Base-by-base conservation (phyloP, 1,140 invertebrate genomes). In the Nephila pilipes region DNA sequence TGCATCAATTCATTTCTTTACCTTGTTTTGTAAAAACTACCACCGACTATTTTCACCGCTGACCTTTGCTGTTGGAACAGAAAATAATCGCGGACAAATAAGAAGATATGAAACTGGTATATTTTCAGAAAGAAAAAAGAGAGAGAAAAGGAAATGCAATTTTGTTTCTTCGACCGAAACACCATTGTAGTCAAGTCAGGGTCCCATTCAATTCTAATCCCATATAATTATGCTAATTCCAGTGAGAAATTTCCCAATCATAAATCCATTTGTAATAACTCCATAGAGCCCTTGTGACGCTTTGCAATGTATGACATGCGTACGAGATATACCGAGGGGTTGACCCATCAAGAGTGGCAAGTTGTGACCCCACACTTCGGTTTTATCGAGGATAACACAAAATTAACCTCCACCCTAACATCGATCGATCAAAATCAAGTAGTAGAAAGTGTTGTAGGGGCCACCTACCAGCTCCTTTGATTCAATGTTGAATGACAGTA, bases 371-470 rank as follows among this genome's bases (percentile, higher is more conserved):
- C 60, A 36, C 58, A 63, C 16, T 87, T 87, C 29, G 58, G 85
- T 46, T 63, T 46, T 87, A 87, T 89, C 65, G 46, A 54, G 87
- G 38, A 89, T 89, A 89, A 79, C 65, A 79, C 87, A 89, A 89
- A 89, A 89, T 89, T 89, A 89, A 89, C 87, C 87, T 89, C 87
- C 65, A 89, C 87, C 87, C 65, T n/a, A n/a, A 38, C 25, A 18
- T 14, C 29, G 87, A 89, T 89, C 87, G 87, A 89, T 89, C 87
- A 89, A 89, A 75, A 89, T 89, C 87, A 89, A 89, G 69, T 89
- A 46, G 60, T 65, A 38, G 85, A 87, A 87, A 36, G 85, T 87
- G 85, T 87, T 87, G 85, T 65, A 38, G 58, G 58, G 85, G 85
- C 85, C 85, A 87, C 85, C 85, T 65, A 65, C 25, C 63, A n/a